Conservation (phyloP, 2,888 invertebrate species). For the Eupelmus urozonus region DNA sequence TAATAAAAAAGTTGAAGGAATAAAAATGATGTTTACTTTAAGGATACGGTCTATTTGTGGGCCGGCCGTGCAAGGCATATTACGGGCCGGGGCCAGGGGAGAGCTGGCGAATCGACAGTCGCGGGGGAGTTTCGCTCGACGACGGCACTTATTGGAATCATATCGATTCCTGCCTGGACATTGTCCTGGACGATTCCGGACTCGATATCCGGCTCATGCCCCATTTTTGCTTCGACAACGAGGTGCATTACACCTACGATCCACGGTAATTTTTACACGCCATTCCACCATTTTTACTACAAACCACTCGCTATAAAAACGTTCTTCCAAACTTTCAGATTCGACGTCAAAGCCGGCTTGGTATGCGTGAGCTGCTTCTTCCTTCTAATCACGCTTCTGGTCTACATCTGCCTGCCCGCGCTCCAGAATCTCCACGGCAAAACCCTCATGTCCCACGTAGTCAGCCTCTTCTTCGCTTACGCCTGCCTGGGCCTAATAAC, state of each 20-base stretch:
- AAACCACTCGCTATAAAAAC: no score
- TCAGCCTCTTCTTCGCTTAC: conserved; percentile 83
- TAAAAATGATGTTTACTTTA: conserved; percentile 11
- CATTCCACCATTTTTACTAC: no score
- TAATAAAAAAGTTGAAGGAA: no score
- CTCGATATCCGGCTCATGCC: conserved; percentile 60
- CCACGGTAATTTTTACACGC: conserved; percentile 11
- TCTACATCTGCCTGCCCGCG: conserved; percentile 83
- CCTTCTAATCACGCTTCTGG: conserved; percentile 82
- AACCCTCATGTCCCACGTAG: conserved; percentile 85
- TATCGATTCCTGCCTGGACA: conserved; percentile 71
- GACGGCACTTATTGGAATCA: conserved; percentile 59
- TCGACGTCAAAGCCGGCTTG: no score
- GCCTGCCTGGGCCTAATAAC: conserved; percentile 63
- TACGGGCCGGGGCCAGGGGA: conserved; percentile 60
- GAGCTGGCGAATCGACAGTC: conserved; percentile 64
- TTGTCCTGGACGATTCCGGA: conserved; percentile 59
- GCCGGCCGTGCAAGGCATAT: not conserved
- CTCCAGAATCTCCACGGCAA: conserved; percentile 86
- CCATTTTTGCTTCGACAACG: conserved; percentile 70
- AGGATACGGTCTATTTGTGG: conserved; percentile 70
- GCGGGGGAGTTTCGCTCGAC: conserved; percentile 65
- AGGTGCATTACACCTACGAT: not conserved
- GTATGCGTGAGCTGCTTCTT: conserved; percentile 82
- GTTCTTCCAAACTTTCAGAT: no score